A percentile compares a stretch with the other conserved stretches of the same genome.
These are phyloP conservation scores for Galendromus occidentalis DNA, from an alignment of 1,140 invertebrate species.

Conservation along the genomic window DNA sequence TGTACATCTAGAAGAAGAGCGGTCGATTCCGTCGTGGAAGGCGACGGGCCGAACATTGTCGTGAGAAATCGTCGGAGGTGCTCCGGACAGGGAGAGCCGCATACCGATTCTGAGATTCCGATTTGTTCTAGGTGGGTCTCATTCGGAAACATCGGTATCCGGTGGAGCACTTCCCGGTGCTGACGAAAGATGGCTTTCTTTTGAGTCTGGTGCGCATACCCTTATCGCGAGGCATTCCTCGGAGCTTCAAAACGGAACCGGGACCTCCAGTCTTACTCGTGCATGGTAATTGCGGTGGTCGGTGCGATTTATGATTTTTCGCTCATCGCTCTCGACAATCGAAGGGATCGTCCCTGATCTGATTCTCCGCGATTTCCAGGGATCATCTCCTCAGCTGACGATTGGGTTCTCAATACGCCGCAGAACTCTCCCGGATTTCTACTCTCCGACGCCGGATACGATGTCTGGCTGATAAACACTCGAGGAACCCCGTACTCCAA, in stretches of 20 bases:
- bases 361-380: not conserved
- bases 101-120: no score
- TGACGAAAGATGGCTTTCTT: conserved; percentile 1
- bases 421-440: not conserved
- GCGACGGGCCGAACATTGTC: no score
- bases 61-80: no score
- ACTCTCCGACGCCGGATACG: not conserved
- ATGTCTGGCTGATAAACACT: conserved; percentile 1
- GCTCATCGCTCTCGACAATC: not conserved
- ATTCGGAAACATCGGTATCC: not conserved
- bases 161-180: not conserved
- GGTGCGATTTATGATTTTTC: not conserved
- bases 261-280: not conserved
- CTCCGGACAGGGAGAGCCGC: no score
- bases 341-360: not conserved
- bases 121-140: not conserved
- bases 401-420: not conserved
- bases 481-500: not conserved
- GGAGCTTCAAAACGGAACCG: not conserved
- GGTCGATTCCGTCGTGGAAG: no score
- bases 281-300: not conserved
- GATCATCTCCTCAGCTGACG: not conserved
- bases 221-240: not conserved
- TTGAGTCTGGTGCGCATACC: conserved; percentile 1
- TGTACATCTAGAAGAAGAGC: no score